Conservation (phyloP, 2,113 vertebrate species). For the Percopsis transmontana region DNA sequence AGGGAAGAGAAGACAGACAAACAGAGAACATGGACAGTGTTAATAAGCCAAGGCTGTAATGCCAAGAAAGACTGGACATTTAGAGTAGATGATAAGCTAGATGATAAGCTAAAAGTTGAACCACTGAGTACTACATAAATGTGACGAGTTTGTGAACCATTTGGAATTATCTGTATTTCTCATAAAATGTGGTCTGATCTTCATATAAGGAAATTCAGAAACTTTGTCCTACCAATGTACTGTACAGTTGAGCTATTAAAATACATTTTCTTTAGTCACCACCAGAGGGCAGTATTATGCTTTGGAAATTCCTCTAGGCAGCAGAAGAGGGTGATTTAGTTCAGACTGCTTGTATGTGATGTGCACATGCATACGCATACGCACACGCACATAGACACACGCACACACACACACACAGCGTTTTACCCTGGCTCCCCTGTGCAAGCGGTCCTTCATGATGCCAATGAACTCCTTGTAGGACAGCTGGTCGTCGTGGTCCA, state of each 20-base stretch:
- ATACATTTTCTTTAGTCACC: slow-evolving; percentile 14
- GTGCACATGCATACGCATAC: background rate
- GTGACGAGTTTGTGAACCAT: background rate
- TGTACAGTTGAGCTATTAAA: background rate
- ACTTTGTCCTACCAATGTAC: too few relatives aligned
- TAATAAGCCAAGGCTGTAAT: slow-evolving; percentile 45
- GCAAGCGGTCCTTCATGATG: slow-evolving; percentile 98
- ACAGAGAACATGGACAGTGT: slow-evolving; percentile 13
- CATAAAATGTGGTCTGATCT: too few relatives aligned
- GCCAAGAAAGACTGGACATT: slow-evolving; percentile 7
- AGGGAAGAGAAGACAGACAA: background rate
- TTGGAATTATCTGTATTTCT: too few relatives aligned
- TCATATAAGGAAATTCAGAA: too few relatives aligned
- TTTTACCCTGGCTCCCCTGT: slow-evolving; percentile 92
- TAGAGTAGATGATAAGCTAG: background rate
- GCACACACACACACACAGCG: background rate
- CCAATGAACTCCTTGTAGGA: slow-evolving; percentile 99
- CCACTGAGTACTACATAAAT: background rate
- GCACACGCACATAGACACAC: background rate
- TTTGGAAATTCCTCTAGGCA: background rate
- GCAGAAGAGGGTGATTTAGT: slow-evolving; percentile 5
- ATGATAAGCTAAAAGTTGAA: background rate
- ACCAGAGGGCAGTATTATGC: slow-evolving; percentile 56
- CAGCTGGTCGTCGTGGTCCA: slow-evolving; percentile 95
- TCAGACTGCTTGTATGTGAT: background rate